A percentile compares a stretch with the other conserved stretches of the same genome.
Conservation (phyloP, 64 coral and sea anemone genomes). For the Trachythela sp. region DNA sequence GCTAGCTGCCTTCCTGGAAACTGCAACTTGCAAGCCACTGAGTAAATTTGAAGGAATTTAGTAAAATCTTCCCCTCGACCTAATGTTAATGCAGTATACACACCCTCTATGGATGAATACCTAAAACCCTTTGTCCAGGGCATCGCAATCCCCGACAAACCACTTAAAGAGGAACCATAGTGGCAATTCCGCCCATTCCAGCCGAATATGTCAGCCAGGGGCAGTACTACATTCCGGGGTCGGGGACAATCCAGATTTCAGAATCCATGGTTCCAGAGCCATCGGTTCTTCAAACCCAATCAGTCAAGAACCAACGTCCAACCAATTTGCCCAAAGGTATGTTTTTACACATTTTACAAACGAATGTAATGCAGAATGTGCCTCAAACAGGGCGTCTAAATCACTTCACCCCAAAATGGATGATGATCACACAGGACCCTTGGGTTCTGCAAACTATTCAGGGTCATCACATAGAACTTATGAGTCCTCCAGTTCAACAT, state of each 20-base stretch:
- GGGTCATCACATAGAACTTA: slow-evolving; percentile 23
- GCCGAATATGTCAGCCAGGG: not conserved
- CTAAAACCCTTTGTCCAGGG: slow-evolving; percentile 30
- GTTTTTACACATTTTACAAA: slow-evolving; percentile 27
- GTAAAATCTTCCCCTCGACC: slow-evolving; percentile 43
- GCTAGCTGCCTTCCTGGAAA: slow-evolving; percentile 32
- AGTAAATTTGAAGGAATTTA: slow-evolving; percentile 27
- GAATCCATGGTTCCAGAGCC: slow-evolving; percentile 4
- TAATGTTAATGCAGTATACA: slow-evolving; percentile 14
- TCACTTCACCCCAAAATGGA: slow-evolving; percentile 48
- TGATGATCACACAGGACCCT: slow-evolving; percentile 44
- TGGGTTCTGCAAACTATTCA: slow-evolving; percentile 32
- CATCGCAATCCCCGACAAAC: slow-evolving; percentile 18
- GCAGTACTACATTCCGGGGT: too few species aligned
- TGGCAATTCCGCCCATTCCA: not conserved
- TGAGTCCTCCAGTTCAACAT: not conserved
- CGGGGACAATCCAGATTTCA: slow-evolving; percentile 2
- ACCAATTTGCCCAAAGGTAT: slow-evolving; percentile 32
- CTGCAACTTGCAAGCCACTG: slow-evolving; percentile 29
- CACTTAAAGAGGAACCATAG: slow-evolving; percentile 21
- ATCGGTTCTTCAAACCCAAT: not conserved
- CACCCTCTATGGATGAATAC: slow-evolving; percentile 45
- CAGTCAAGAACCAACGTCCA: slow-evolving; percentile 9
- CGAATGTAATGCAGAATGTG: not conserved
- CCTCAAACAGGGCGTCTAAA: slow-evolving; percentile 12